Evolutionary conservation across 2,888 invertebrate species (phyloP), one percentile per base, ranked within the genome.

Genomic region (Syritta pipiens): DNA sequence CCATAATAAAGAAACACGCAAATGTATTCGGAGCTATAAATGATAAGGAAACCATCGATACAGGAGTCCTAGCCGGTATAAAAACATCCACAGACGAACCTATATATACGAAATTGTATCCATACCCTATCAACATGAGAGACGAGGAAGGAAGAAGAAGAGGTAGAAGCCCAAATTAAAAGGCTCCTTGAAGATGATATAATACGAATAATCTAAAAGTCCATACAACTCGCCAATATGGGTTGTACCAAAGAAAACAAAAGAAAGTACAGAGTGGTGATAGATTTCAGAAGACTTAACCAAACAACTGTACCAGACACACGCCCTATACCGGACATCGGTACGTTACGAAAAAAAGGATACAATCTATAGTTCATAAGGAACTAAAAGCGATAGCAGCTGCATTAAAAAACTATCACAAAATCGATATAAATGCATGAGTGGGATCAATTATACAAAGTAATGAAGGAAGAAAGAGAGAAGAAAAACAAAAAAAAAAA

Each of bases 331-430:
- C 42, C 9, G 20, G 42, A 42, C 20, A 42, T 32, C 10, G 59
- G 24, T 67, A 20, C n/a, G 68, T 68, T 4, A 76, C 75, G 3
- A n/a, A n/a, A 62, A 37, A 1, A 6, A 68, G 3, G 48, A 68
- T n/a, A 26, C 68, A 22, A 68, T 49, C 19, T 74, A 57, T 3
- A 63, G 72, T 5, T 74, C 74, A 9, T 68, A 76, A 30, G 57
- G 72, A 48, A 62, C 72, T 0, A 49, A 30, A 9, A 74, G 68
- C 63, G 69, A n/a, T n/a, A n/a, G n/a, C n/a, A n/a, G n/a, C n/a
- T 74, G 68, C 69, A 63, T n/a, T 60, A n/a, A n/a, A n/a, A n/a
- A n/a, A n/a, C 65, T 9, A 49, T 75, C 2, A 42, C 48, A 5
- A 67, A 81, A 46, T 75, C 65, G n/a, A n/a, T n/a, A n/a, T n/a